Evolutionary conservation across 2,797 vertebrate species (phyloP).

Genomic region (Somateria mollissima): DNA sequence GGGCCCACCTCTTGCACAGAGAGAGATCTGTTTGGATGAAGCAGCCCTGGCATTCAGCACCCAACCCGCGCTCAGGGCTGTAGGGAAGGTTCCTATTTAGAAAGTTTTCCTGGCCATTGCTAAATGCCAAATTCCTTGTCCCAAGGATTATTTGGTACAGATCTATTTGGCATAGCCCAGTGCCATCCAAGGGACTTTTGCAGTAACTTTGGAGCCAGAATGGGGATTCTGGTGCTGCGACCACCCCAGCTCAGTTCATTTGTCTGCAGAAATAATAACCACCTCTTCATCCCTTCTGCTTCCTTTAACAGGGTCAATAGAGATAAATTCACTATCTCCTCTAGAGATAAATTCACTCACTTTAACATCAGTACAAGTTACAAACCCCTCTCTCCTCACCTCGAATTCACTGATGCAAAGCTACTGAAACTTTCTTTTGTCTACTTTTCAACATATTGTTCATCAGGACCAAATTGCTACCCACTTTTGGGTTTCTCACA

Average conservation of each 20-base stretch:
- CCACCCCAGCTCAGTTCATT: neutral
- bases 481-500: neutral
- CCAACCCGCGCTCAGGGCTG: accelerated
- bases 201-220: neutral
- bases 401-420: neutral
- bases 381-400: neutral
- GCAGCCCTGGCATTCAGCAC: neutral
- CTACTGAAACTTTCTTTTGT: neutral
- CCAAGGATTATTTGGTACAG: neutral
- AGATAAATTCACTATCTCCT: neutral
- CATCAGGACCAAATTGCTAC: neutral
- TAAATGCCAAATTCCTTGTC: neutral
- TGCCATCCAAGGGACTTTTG: neutral
- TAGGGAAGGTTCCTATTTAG: neutral
- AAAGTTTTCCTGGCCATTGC: neutral
- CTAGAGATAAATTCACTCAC: neutral
- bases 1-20: neutral
- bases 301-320: neutral
- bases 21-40: neutral
- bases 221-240: neutral
- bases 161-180: neutral
- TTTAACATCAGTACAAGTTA: neutral
- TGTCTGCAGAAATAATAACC: neutral
- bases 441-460: neutral
- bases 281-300: neutral